A percentile compares a stretch with the other conserved stretches of the same genome.
phyloP scores from a whole-genome alignment of 2,797 vertebrate species.

The Myotis daubentonii region DNA sequence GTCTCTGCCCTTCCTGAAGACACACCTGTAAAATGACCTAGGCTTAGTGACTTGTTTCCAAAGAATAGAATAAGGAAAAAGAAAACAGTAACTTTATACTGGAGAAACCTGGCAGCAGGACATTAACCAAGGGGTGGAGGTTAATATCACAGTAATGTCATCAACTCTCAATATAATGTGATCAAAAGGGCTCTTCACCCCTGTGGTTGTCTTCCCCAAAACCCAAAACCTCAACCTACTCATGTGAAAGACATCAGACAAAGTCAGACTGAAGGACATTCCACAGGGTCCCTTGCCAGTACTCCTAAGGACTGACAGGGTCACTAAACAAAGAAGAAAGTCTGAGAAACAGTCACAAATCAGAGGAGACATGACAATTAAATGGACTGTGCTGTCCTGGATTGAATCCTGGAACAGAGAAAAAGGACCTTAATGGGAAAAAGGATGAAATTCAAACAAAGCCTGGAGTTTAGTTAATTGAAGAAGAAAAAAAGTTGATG shows the following conservation, averaged over 20 bases:
- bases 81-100: background rate
- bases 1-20: background rate
- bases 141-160: background rate
- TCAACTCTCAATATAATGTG: background rate
- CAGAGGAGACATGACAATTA: background rate
- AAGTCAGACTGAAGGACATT: background rate
- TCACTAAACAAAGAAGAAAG: background rate
- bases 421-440: constrained; percentile 20
- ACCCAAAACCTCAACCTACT: background rate
- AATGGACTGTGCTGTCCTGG: background rate
- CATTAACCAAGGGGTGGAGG: background rate
- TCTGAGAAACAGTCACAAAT: background rate
- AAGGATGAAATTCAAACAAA: constrained; percentile 58
- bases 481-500: constrained; percentile 16
- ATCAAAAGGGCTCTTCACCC: background rate
- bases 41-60: background rate
- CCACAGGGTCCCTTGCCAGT: background rate
- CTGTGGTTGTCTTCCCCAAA: background rate
- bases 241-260: background rate
- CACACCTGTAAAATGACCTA: background rate
- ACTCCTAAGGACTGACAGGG: background rate
- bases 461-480: constrained; percentile 60
- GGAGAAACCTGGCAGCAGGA: background rate
- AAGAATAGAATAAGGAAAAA: background rate
- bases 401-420: constrained; percentile 1